Base-by-base conservation (phyloP, 2,113 vertebrate species). In the Labeo rohita region DNA sequence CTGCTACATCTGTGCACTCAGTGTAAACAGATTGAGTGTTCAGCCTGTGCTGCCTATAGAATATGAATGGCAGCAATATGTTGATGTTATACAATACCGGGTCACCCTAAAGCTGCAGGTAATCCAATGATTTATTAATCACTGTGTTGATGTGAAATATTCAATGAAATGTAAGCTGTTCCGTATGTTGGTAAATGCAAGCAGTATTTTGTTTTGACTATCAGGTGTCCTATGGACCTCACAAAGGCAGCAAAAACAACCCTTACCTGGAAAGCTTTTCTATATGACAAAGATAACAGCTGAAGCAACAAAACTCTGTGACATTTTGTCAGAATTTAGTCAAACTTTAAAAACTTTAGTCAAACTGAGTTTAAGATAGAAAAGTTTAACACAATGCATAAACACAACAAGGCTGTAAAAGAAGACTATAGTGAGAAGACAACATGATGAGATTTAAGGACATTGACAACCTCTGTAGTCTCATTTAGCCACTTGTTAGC, bases 21-120 rank as follows among this genome's bases (percentile, higher is more conserved):
- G 39, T 83, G 16, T 83, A 83, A 83, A 70, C 80, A 83, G 63
- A 83, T 50, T 2, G 6, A 21, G 47, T 82, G 13, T 82, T 50
- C 6, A 0, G 16, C 34, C 65, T 54, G 16, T 10, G 9, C 11
- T 83, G 61, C 45, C n/a, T 81, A 36, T 81, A 68, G n/a, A 81
- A 50, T 80, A 63, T 80, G 21, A 43, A 80, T 63, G 56, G 10
- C 0, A 3, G 34, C 21, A 81, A 66, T 80, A 50, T 12, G 66
- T 81, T 13, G 4, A 83, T 70, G 80, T 83, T 83, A 54, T 9
- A 70, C 18, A 39, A 8, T 18, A 66, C 36, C 28, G 0, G 47
- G 5, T 15, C 65, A 9, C 15, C 5, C 2, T 70, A 68, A 39
- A 39, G 10, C 23, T 70, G 23, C 47, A 70, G 47, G 70, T 52